Conservation (phyloP, 2,797 vertebrate species). For the Vipera ursinii region DNA sequence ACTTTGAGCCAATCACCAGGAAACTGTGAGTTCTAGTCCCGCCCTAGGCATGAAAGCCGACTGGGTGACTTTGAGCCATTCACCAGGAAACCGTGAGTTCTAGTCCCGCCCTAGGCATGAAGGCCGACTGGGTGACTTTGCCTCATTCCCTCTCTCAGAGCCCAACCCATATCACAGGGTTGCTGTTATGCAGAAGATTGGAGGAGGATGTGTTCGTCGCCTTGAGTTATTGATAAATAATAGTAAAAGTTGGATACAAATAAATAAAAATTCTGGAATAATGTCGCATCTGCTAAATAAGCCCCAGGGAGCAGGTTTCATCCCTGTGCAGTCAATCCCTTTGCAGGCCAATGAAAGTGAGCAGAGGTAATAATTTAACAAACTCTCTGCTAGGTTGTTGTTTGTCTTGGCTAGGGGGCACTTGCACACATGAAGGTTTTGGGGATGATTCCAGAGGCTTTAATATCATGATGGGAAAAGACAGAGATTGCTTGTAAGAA, state of each 20-base stretch:
- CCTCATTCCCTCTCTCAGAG: not conserved
- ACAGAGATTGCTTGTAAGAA: not conserved
- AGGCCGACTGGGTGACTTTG: not conserved
- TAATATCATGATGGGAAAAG: not conserved
- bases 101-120: not conserved
- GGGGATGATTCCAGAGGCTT: not conserved
- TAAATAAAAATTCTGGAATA: not conserved
- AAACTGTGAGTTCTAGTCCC: not conserved
- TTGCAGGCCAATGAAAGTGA: rapidly evolving
- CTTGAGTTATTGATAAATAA: not conserved
- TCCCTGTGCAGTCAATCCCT: not conserved
- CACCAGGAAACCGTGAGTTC: not conserved
- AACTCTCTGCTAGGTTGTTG: not conserved
- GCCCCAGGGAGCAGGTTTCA: too few relatives aligned
- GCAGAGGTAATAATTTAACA: not conserved
- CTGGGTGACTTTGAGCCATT: not conserved
- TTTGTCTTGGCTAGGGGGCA: not conserved
- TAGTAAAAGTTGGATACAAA: not conserved
- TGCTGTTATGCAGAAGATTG: not conserved
- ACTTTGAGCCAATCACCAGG: not conserved
- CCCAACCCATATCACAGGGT: not conserved
- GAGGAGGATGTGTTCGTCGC: not conserved
- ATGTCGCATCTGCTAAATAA: not conserved
- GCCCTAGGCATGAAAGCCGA: not conserved
- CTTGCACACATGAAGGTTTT: not conserved